Base-by-base conservation (phyloP, 1,140 invertebrate genomes). In the Drosophila micromelanica region DNA sequence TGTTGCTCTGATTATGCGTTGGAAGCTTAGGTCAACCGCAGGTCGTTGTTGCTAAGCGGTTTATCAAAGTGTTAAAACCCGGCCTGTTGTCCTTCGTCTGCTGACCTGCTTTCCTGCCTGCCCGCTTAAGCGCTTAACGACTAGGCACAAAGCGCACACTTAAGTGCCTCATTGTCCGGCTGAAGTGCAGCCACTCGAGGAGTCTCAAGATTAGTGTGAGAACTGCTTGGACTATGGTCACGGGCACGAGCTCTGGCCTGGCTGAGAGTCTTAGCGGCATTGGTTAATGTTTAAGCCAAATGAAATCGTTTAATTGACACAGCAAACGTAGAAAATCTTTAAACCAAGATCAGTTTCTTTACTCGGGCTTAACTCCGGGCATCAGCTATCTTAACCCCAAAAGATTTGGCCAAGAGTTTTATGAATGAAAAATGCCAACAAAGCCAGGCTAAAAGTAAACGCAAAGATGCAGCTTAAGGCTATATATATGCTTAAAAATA, bases 121-220 rank as follows among this genome's bases (percentile, higher is more conserved):
- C 27, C 73, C 52, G 48, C 55, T 84, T 85, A 84, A 73, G 43
- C 38, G 65, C 71, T 64, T 76, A 80, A 46, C 46, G 62, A 56
- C 78, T 81, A 81, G 57, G 52, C 59, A 74, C 65, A 80, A 80
- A 61, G 81, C 73, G 49, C 56, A 65, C 77, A 68, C 80, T 85
- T 71, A 80, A 85, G 80, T 86, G 77, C 61, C 42, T 64, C 38
- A 85, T 85, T 85, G 81, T 85, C 38, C 37, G 13, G 8, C 37
- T 85, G 62, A 86, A 85, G 80, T 85, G 57, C 46, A 67, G 72
- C 73, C 80, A 85, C 80, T 85, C 62, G 56, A 76, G 43, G 46
- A n/a, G 55, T 3, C 40, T 35, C 12, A 38, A 30, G 27, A 49
- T 15, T 9, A 54, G 37, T 54, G 55, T 35, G 40, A 51, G 27